These are phyloP conservation scores for Ceratotherium simum DNA, from an alignment of 2,113 vertebrate species.

Conservation along the genomic window DNA sequence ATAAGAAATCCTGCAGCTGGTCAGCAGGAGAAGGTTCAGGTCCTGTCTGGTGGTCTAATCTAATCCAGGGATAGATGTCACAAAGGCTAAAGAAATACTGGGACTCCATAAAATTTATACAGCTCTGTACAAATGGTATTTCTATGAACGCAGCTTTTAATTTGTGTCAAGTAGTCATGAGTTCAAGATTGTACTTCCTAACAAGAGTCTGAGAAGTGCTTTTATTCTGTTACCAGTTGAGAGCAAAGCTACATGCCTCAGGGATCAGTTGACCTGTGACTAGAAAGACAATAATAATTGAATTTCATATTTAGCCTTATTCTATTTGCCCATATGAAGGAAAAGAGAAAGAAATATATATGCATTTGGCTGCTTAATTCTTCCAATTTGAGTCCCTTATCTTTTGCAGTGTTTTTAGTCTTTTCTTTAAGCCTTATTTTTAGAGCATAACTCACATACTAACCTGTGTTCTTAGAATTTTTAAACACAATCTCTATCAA, in stretches of 20 bases:
- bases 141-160: slow-evolving; percentile 32
- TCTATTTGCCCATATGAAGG: not conserved
- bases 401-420: not conserved
- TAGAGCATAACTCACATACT: slow-evolving; percentile 9
- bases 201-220: not conserved
- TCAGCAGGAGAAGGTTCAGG: not conserved
- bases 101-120: not conserved
- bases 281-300: slow-evolving; percentile 25
- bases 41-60: not conserved
- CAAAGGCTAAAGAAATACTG: not conserved
- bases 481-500: slow-evolving; percentile 48
- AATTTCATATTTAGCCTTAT: not conserved
- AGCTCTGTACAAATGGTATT: not conserved
- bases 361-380: slow-evolving; percentile 23
- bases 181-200: slow-evolving; percentile 11
- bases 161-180: not conserved
- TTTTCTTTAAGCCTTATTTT: slow-evolving; percentile 51
- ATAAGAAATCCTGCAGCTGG: not conserved
- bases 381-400: not conserved
- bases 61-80: not conserved
- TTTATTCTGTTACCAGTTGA: slow-evolving; percentile 2
- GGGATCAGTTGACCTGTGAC: not conserved
- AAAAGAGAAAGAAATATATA: not conserved
- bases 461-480: slow-evolving; percentile 53
- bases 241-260: slow-evolving; percentile 2